Conservation (phyloP, 2,113 vertebrate species). For the Uria lomvia region DNA sequence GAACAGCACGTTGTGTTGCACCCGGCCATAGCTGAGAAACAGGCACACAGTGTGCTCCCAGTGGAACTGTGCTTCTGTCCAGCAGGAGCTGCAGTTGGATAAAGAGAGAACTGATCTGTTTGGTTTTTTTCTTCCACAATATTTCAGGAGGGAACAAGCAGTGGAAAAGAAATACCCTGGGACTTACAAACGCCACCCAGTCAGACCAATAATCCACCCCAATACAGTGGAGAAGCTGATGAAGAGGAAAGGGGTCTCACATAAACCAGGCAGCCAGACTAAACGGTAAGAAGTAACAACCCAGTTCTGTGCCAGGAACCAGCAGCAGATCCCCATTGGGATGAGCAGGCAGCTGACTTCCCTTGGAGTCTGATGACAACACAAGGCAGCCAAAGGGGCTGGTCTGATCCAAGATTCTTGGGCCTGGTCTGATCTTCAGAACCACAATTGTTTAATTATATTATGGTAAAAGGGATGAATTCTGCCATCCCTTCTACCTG, state of each 20-base stretch:
- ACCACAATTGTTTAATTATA: not conserved
- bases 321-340: not conserved
- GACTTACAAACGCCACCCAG: conserved; percentile 91
- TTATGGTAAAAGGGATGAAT: not conserved
- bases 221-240: conserved; percentile 96
- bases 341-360: not conserved
- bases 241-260: conserved; percentile 88
- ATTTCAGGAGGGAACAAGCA: conserved; percentile 89
- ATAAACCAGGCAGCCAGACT: conserved; percentile 85
- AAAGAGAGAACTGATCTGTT: not conserved
- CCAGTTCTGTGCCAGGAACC: not conserved
- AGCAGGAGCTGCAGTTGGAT: not conserved
- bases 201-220: conserved; percentile 91
- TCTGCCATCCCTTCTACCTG: not conserved
- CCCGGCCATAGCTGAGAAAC: not conserved
- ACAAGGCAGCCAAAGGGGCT: not conserved
- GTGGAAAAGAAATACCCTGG: conserved; percentile 98
- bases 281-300: conserved; percentile 79
- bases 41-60: not conserved
- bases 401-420: not conserved
- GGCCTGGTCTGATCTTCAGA: not conserved
- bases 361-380: not conserved
- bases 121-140: not conserved
- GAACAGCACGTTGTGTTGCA: not conserved
- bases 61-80: not conserved